Percentiles rank a stretch among this genome's conserved stretches.
These are phyloP conservation scores for Drosophila leontia DNA, from an alignment of 1,140 invertebrate species.

Conservation along the genomic window DNA sequence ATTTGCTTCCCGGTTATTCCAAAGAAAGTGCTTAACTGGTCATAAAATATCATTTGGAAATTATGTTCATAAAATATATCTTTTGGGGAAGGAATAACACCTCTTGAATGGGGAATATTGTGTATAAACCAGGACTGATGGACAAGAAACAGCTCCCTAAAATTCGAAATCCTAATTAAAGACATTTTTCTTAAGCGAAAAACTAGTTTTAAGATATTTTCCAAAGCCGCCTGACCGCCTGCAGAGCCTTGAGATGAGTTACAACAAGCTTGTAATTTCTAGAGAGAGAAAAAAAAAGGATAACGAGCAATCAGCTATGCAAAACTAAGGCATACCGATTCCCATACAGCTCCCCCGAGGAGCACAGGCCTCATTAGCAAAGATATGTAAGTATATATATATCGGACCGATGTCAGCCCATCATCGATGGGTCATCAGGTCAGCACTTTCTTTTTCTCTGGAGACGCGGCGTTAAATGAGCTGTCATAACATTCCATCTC, in stretches of 20 bases:
- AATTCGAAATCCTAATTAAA: too few relatives aligned
- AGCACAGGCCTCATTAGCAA: conserved; percentile 22
- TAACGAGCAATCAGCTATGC: conserved; percentile 4
- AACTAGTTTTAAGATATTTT: not conserved
- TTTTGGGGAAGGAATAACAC: not conserved
- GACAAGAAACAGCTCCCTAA: not conserved
- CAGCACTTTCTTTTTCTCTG: not conserved
- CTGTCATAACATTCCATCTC: conserved; percentile 66
- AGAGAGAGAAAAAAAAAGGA: not conserved
- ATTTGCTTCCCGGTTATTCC: not conserved
- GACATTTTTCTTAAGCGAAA: not conserved
- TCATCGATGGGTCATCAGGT: conserved; percentile 36
- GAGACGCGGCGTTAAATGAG: conserved; percentile 64
- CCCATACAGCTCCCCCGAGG: conserved; percentile 29
- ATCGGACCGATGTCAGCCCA: conserved; percentile 11
- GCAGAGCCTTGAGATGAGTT: not conserved
- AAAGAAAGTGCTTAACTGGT: not conserved
- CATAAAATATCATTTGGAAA: not conserved
- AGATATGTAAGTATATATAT: not conserved
- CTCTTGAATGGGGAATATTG: not conserved
- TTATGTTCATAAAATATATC: not conserved
- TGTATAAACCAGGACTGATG: not conserved
- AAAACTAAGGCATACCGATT: conserved; percentile 10
- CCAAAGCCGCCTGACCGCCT: conserved; percentile 2
- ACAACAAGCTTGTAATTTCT: not conserved